Base-by-base conservation (phyloP, 2,888 invertebrate species). In the Tachina grossa region DNA sequence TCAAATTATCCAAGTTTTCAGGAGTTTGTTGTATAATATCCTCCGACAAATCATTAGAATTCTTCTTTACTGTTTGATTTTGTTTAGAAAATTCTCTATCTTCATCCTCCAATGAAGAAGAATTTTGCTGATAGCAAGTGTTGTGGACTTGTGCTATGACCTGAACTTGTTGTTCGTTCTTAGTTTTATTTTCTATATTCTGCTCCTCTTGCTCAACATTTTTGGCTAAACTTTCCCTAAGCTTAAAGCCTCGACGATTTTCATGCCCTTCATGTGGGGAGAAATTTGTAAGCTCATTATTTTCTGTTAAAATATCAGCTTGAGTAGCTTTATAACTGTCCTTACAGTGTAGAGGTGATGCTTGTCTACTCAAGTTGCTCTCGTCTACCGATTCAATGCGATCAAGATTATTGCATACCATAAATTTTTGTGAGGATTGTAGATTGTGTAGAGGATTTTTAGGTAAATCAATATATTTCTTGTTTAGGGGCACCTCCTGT, bases 161-260 rank as follows among this genome's bases (percentile, higher is more conserved):
- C 14, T 82, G 41, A 10, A 77, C 57, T 19, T 63, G 10, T 49
- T 82, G 53, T 14, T 75, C 55, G 4, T n/a, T 31, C 51, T 55
- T 45, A 19, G 5, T 41, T 10, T 49, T 31, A 14, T 11, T n/a
- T 49, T 74, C 78, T 22, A 43, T 16, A 55, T 41, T 43, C 55
- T 76, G 86, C 0, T 49, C 31, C 9, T 47, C 22, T 0, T 16
- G 53, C 10, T 90, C 91, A 43, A 89, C 43, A 79, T 91, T 92
- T 3, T 89, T 85, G 16, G 90, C 91, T 45, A 92, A 43, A 0
- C 92, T 92, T 85, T 91, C 91, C 78, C 91, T 92, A 53, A 92
- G 91, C 47, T 89, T 85, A 68, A 91, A 79, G 9, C 88, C 89
- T 0, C 90, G 88, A 76, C 90, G 90, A 0, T 87, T 83, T 1